Percentiles rank a stretch among this genome's conserved stretches.
phyloP scores from a whole-genome alignment of 2,888 invertebrate genomes.

The Chouioia cunea region DNA sequence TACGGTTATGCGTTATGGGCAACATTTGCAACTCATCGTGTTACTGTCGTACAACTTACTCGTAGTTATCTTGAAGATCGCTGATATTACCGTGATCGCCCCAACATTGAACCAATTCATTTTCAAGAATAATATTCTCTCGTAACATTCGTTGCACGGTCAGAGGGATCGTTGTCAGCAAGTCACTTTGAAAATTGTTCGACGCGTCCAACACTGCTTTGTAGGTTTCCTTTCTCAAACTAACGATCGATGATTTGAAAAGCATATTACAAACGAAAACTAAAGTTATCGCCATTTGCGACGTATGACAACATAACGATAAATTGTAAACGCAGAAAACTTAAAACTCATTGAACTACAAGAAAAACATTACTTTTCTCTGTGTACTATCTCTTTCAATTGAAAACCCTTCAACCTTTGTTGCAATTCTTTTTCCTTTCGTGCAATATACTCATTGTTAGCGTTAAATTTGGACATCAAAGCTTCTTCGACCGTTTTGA shows the following conservation, averaged over 20 bases:
- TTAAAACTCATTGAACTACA: too few species aligned
- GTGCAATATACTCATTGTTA: slow-evolving; percentile 46
- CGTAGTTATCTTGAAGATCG: neutral
- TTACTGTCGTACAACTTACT: slow-evolving; percentile 14
- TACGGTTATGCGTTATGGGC: neutral
- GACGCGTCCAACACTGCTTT: slow-evolving; percentile 53
- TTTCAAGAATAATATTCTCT: slow-evolving; percentile 59
- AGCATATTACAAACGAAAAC: neutral
- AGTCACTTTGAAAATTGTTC: slow-evolving; percentile 55
- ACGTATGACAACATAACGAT: too few species aligned
- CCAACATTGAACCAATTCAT: slow-evolving; percentile 49
- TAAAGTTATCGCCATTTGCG: slow-evolving; percentile 7
- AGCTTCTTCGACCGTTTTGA: slow-evolving; percentile 51
- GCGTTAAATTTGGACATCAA: slow-evolving; percentile 54
- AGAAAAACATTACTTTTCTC: slow-evolving; percentile 55
- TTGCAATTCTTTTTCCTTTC: slow-evolving; percentile 52
- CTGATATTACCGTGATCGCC: slow-evolving; percentile 24
- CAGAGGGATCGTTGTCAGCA: slow-evolving; percentile 49
- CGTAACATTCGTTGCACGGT: slow-evolving; percentile 56
- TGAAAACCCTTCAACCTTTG: slow-evolving; percentile 51
- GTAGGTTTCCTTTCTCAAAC: slow-evolving; percentile 60
- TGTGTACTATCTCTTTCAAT: slow-evolving; percentile 56
- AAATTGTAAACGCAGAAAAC: too few species aligned
- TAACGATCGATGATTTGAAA: slow-evolving; percentile 35
- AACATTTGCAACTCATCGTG: slow-evolving; percentile 1